Conservation (phyloP, 2,797 vertebrate genomes). For the Sciurus vulgaris region DNA sequence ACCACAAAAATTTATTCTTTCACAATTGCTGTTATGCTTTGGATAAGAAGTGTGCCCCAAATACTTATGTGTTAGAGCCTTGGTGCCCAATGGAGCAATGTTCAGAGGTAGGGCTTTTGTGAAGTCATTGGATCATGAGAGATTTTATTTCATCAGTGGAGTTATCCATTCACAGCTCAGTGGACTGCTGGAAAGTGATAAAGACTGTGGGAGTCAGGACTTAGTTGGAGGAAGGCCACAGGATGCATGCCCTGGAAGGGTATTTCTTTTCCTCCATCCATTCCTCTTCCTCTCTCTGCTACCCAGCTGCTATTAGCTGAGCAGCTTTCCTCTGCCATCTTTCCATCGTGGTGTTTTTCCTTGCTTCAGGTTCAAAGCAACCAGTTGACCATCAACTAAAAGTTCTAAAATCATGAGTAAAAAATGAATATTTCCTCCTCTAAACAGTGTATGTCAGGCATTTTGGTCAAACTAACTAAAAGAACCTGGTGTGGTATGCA, state of each 20-base stretch:
- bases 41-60: no score
- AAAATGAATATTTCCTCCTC: background rate
- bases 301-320: background rate
- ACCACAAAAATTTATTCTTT: background rate
- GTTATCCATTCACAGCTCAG: background rate
- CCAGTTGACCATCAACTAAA: background rate
- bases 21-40: background rate
- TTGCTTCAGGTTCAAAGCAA: background rate
- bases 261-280: background rate
- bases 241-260: background rate
- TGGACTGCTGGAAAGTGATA: background rate
- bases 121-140: background rate
- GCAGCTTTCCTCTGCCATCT: background rate
- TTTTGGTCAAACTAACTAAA: background rate
- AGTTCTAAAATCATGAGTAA: background rate
- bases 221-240: background rate
- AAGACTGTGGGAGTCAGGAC: background rate
- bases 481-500: no score
- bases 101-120: background rate
- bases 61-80: no score
- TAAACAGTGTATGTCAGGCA: background rate
- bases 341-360: background rate
- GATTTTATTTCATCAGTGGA: background rate
- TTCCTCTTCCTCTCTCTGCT: background rate
- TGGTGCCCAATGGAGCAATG: background rate